These are phyloP conservation scores for Calameuta idolon DNA, from an alignment of 2,888 invertebrate species.

Conservation along the genomic window DNA sequence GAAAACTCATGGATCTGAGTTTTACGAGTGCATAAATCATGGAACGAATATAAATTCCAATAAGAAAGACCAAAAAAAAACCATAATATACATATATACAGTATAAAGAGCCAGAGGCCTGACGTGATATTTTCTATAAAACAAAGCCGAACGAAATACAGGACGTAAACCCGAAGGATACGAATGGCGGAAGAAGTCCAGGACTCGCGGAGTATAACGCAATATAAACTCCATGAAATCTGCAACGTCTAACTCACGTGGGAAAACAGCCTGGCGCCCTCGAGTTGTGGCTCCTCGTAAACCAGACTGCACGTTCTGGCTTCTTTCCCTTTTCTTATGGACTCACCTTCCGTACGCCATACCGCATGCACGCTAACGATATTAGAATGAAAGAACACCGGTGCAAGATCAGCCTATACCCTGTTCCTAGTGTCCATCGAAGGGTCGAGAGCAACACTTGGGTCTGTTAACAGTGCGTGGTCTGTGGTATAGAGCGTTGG, in stretches of 20 bases:
- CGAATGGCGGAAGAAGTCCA: not conserved
- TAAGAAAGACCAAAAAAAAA: not conserved
- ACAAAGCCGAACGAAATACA: not conserved
- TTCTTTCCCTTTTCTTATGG: not conserved
- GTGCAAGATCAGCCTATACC: not conserved
- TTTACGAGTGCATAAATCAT: not conserved
- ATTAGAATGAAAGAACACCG: not conserved
- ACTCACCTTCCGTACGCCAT: not conserved
- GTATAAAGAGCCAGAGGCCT: not conserved
- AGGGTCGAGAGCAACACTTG: not conserved
- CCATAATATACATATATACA: not conserved
- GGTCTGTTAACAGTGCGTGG: not conserved
- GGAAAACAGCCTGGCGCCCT: not conserved
- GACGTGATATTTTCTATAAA: not conserved
- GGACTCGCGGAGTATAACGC: not conserved
- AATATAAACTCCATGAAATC: conserved; percentile 10
- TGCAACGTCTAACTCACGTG: conserved; percentile 8
- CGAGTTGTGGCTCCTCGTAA: conserved; percentile 4
- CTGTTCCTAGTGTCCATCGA: not conserved
- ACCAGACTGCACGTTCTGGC: not conserved
- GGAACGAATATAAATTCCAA: not conserved
- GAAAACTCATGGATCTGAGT: not conserved
- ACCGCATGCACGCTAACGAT: not conserved
- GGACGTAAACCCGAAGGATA: not conserved
- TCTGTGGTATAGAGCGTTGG: not conserved